Conservation (phyloP, 2,797 vertebrate species). For the Artibeus lituratus region DNA sequence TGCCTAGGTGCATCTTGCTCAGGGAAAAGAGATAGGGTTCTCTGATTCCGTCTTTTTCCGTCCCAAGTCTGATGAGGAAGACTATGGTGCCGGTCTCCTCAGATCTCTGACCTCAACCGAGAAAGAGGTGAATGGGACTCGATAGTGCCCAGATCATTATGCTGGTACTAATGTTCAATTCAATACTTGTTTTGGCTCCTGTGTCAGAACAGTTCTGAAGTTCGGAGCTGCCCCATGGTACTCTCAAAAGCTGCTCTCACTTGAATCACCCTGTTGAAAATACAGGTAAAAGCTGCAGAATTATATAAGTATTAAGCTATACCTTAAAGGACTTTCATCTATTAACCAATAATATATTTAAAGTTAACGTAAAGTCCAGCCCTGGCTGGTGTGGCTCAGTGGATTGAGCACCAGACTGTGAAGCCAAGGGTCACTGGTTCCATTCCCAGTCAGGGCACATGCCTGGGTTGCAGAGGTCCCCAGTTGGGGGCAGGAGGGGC, state of each 20-base stretch:
- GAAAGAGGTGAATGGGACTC: not conserved
- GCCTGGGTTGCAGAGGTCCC: no score
- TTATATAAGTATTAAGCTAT: not conserved
- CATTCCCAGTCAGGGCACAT: no score
- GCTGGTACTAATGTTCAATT: no score
- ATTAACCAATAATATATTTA: not conserved
- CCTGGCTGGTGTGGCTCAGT: no score
- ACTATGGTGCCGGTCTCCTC: not conserved
- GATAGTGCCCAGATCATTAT: fast-evolving
- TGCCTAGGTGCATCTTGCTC: not conserved
- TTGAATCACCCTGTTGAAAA: not conserved
- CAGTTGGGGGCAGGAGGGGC: no score
- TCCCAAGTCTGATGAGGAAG: not conserved
- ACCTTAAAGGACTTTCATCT: not conserved
- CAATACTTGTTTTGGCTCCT: not conserved
- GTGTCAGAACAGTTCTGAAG: not conserved
- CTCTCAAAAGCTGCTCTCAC: not conserved
- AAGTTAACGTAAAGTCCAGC: not conserved
- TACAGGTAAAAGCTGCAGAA: not conserved
- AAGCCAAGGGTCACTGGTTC: no score
- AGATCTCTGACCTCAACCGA: not conserved
- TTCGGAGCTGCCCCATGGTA: not conserved
- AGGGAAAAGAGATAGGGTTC: not conserved
- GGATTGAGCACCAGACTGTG: no score
- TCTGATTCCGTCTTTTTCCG: not conserved